A percentile compares a stretch with the other conserved stretches of the same genome.
Conservation (phyloP, 2,888 invertebrate species). For the Seira sanloemensis region DNA sequence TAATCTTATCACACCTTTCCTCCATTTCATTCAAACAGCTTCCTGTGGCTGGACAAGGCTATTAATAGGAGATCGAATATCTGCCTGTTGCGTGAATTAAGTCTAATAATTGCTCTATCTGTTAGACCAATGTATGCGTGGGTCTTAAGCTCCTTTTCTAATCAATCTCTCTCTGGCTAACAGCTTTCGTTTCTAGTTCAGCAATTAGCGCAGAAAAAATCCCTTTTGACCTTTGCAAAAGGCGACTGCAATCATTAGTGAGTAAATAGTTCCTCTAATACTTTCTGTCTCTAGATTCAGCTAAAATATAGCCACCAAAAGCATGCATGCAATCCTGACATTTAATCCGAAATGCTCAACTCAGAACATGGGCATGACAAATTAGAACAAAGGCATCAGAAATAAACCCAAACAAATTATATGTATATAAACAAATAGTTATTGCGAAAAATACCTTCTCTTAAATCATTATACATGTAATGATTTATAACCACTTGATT, state of each 20-base stretch:
- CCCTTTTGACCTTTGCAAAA: not conserved
- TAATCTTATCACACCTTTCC: not conserved
- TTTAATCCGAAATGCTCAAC: not conserved
- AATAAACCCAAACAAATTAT: not conserved
- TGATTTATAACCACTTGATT: not conserved
- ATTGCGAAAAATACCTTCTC: no score
- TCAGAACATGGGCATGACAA: not conserved
- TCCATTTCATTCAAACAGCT: not conserved
- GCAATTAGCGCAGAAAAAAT: not conserved
- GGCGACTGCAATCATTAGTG: slow-evolving; percentile 32
- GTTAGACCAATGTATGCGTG: not conserved
- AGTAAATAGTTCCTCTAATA: slow-evolving; percentile 24
- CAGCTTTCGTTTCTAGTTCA: not conserved
- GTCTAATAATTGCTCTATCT: not conserved
- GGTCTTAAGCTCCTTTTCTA: not conserved
- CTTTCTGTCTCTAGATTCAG: slow-evolving; percentile 29
- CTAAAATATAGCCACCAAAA: slow-evolving; percentile 45
- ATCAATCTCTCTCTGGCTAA: not conserved
- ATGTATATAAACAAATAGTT: no score
- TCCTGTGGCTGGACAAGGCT: not conserved
- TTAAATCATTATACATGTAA: no score
- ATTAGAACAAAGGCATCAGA: not conserved
- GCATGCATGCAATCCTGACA: slow-evolving; percentile 58
- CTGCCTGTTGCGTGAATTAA: not conserved
- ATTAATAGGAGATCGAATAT: not conserved